Conservation (phyloP, 2,797 vertebrate genomes). For the Esox lucius region DNA sequence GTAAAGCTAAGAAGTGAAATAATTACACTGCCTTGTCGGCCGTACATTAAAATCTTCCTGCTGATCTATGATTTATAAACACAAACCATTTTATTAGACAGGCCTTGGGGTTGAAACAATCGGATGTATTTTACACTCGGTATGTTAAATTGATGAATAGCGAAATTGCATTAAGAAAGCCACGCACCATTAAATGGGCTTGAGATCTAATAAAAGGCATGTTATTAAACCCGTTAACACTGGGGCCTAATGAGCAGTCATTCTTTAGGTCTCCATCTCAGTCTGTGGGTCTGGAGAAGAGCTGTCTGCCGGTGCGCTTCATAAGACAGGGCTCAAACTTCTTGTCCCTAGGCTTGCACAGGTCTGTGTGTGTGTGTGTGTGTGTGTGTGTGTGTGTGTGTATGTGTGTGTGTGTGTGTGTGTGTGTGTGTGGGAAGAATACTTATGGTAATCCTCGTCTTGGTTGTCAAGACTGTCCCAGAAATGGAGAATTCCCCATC, state of each 20-base stretch:
- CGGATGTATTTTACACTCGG: slow-evolving; percentile 11
- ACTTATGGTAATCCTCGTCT: slow-evolving; percentile 6
- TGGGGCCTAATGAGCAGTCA: slow-evolving; percentile 21
- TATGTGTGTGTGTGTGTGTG: too few species aligned
- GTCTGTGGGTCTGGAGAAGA: too few species aligned
- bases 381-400: too few species aligned
- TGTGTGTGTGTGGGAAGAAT: background rate
- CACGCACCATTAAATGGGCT: slow-evolving; percentile 29
- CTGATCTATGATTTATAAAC: slow-evolving; percentile 22
- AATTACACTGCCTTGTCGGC: background rate
- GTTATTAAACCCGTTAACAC: slow-evolving; percentile 33
- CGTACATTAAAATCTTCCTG: slow-evolving; percentile 6
- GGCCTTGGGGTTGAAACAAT: background rate
- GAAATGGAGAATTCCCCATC: slow-evolving; percentile 12
- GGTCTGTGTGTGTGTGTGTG: slow-evolving; percentile 19
- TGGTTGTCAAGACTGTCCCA: slow-evolving; percentile 20
- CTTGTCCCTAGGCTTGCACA: background rate
- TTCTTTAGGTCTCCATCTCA: slow-evolving; percentile 22
- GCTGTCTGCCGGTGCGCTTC: background rate
- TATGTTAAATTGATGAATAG: slow-evolving; percentile 22
- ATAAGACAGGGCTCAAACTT: background rate
- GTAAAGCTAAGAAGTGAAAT: slow-evolving; percentile 26
- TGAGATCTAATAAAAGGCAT: slow-evolving; percentile 25
- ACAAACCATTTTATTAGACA: slow-evolving; percentile 9
- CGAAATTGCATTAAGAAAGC: slow-evolving; percentile 16